These are phyloP conservation scores for Characodon lateralis DNA, from an alignment of 2,797 vertebrate genomes.

Conservation along the genomic window DNA sequence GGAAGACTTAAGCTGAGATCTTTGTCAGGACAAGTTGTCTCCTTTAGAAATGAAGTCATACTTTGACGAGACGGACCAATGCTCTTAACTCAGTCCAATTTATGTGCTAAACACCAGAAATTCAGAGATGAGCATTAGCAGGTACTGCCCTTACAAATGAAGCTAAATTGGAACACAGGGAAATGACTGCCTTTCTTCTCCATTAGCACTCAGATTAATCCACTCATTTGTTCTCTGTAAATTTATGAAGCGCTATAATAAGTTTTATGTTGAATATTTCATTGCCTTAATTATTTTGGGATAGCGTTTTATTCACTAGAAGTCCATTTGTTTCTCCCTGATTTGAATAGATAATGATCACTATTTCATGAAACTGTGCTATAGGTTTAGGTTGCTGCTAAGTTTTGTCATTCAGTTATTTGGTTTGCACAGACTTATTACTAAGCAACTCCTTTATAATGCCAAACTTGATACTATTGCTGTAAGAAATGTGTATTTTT, in stretches of 20 bases:
- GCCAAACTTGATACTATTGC: background rate
- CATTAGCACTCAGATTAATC: constrained; percentile 70
- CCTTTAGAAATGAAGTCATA: constrained; percentile 34
- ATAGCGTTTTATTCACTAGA: constrained; percentile 51
- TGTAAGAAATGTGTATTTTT: background rate
- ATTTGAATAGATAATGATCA: constrained; percentile 64
- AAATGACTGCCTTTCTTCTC: constrained; percentile 60
- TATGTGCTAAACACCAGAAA: constrained; percentile 38
- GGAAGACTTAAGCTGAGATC: constrained; percentile 56
- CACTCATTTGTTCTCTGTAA: constrained; percentile 66
- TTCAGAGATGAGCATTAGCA: constrained; percentile 45
- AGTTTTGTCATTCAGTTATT: constrained; percentile 26
- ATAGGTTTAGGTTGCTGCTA: constrained; percentile 27
- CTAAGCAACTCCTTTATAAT: constrained; percentile 1
- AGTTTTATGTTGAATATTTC: constrained; percentile 78
- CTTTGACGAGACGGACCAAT: constrained; percentile 39
- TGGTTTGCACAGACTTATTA: constrained; percentile 5
- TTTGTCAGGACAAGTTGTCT: constrained; percentile 60
- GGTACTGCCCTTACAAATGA: constrained; percentile 55
- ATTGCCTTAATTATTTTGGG: constrained; percentile 77
- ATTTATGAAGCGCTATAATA: constrained; percentile 79
- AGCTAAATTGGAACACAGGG: constrained; percentile 49
- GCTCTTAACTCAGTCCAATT: constrained; percentile 29
- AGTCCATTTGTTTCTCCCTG: constrained; percentile 65
- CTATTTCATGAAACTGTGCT: constrained; percentile 33